Percentiles rank a stretch among this genome's conserved stretches.
These are phyloP conservation scores for Etia nguti DNA, from an alignment of 2,113 vertebrate genomes.

Conservation along the genomic window DNA sequence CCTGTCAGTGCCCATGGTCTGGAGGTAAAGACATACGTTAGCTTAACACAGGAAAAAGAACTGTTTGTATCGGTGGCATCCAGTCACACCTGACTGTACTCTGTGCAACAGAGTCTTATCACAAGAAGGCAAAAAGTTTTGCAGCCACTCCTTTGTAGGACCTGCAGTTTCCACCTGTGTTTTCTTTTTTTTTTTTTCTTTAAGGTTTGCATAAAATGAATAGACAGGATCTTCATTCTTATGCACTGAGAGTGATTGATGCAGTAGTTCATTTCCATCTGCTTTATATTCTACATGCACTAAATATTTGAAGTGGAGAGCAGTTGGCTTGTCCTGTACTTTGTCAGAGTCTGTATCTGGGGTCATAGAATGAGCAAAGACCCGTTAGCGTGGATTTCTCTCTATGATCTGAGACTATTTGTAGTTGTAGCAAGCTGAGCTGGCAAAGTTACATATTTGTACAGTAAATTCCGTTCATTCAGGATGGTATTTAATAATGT, in stretches of 20 bases:
- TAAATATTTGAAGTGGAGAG: neutral
- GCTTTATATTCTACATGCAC: neutral
- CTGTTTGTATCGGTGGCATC: neutral
- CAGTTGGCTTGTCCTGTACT: neutral
- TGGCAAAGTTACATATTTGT: neutral
- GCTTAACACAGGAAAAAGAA: neutral
- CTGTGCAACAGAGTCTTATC: neutral
- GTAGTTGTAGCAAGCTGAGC: neutral
- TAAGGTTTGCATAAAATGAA: neutral
- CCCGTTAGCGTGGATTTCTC: neutral
- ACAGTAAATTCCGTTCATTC: neutral
- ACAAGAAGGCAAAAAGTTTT: neutral
- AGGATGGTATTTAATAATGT: neutral
- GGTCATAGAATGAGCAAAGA: neutral
- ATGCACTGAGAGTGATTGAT: neutral
- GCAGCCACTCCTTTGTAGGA: neutral
- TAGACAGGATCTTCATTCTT: neutral
- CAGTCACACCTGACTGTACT: neutral
- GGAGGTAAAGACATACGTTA: neutral
- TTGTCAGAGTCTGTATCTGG: neutral
- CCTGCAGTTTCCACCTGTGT: neutral
- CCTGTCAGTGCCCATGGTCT: neutral
- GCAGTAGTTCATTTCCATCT: neutral
- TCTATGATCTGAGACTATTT: neutral
- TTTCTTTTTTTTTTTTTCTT: neutral